Conservation (phyloP, 2,113 vertebrate species). For the Colinus virginianus region DNA sequence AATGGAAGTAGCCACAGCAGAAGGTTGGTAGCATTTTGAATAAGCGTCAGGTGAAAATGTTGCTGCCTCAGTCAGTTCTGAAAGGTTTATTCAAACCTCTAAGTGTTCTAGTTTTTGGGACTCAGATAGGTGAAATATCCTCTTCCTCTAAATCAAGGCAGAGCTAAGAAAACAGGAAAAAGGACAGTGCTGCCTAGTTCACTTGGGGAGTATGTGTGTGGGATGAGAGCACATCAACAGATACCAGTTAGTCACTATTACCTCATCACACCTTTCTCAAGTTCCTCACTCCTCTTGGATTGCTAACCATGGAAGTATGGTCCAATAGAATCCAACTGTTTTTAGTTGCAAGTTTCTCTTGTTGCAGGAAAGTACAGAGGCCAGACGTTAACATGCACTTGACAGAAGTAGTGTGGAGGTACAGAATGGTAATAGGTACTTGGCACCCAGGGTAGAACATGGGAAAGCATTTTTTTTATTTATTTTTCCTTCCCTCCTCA, state of each 20-base stretch:
- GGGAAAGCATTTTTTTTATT: not conserved
- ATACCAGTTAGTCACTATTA: not conserved
- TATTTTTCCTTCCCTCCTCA: too few relatives aligned
- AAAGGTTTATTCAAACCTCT: not conserved
- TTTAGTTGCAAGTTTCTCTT: not conserved
- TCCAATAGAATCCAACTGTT: not conserved
- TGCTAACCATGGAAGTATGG: not conserved
- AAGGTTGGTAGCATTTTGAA: not conserved
- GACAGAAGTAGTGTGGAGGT: not conserved
- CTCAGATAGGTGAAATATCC: not conserved
- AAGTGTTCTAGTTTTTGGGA: not conserved
- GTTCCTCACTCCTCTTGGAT: not conserved
- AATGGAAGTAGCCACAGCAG: not conserved
- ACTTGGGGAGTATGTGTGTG: not conserved
- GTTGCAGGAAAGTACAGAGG: not conserved
- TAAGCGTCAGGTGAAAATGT: not conserved
- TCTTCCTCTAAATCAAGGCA: not conserved
- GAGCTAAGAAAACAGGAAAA: not conserved
- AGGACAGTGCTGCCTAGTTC: not conserved
- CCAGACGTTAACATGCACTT: not conserved
- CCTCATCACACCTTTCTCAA: not conserved
- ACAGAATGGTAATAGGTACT: not conserved
- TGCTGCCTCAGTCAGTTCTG: accelerated
- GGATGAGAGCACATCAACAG: not conserved
- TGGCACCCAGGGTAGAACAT: not conserved